These are phyloP conservation scores for Rhynchotus rufescens DNA, from an alignment of 2,797 vertebrate species.

Conservation along the genomic window DNA sequence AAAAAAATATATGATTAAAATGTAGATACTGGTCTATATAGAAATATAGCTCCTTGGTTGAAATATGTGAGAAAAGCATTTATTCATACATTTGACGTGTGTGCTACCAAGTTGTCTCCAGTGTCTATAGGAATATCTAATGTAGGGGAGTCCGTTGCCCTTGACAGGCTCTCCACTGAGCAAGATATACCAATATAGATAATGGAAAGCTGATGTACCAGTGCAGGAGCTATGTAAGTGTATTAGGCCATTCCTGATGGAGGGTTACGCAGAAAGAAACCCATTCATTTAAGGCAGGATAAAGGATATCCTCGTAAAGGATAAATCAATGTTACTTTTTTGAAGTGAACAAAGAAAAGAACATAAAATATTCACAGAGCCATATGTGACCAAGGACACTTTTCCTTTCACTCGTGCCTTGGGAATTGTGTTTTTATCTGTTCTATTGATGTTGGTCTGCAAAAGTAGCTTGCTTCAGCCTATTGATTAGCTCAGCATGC, in stretches of 20 bases:
- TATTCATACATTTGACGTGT: neutral
- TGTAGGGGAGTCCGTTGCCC: neutral
- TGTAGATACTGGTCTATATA: neutral
- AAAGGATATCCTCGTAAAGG: neutral
- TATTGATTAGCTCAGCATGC: neutral
- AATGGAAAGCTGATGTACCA: neutral
- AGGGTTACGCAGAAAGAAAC: neutral
- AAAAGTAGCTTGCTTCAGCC: neutral
- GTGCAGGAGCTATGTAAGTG: neutral
- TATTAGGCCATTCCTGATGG: neutral
- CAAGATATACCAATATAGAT: neutral
- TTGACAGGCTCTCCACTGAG: neutral
- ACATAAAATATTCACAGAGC: neutral
- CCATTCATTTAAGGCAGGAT: neutral
- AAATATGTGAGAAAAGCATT: neutral
- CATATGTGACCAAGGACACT: neutral
- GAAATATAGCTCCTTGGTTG: neutral
- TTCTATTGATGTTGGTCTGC: neutral
- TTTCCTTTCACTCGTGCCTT: neutral
- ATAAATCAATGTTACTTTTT: neutral
- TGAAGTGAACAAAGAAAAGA: neutral
- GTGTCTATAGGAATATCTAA: neutral
- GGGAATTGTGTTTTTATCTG: neutral
- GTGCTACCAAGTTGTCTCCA: neutral
- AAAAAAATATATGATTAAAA: neutral